Evolutionary conservation across 2,113 vertebrate species (phyloP).

Genomic region (Cichladusa arquata): DNA sequence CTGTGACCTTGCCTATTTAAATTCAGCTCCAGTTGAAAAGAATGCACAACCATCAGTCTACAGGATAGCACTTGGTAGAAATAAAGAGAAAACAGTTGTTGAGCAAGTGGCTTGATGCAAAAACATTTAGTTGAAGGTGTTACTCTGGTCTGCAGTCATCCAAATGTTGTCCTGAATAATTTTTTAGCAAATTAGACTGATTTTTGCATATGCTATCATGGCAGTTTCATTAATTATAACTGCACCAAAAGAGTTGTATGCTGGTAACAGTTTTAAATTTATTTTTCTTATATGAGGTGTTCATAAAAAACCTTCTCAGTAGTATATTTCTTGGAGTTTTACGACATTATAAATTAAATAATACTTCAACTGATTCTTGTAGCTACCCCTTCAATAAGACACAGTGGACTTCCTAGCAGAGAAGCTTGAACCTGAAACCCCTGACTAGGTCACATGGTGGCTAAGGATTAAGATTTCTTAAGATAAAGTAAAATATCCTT

Average conservation of each 20-base stretch:
- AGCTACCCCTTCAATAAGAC: not conserved
- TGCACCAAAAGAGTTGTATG: not conserved
- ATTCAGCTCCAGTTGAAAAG: not conserved
- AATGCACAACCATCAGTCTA: not conserved
- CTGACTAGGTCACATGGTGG: not conserved
- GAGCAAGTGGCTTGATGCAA: not conserved
- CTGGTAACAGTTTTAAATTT: not conserved
- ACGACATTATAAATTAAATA: not conserved
- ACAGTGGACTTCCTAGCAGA: not conserved
- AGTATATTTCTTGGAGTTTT: not conserved
- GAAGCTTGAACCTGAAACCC: not conserved
- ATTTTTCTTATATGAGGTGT: not conserved
- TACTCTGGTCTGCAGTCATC: constrained; percentile 14
- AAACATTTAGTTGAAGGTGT: not conserved
- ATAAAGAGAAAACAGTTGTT: not conserved
- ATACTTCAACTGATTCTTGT: not conserved
- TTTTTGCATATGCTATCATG: not conserved
- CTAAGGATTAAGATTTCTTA: not conserved
- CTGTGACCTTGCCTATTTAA: not conserved
- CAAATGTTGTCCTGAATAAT: constrained; percentile 6
- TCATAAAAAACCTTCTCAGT: not conserved
- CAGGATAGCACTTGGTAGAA: not conserved
- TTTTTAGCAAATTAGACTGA: not conserved
- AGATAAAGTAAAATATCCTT: not conserved
- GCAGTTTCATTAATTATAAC: constrained; percentile 29